These are phyloP conservation scores for Eurystomus gularis DNA, from an alignment of 2,113 vertebrate genomes.

Conservation along the genomic window DNA sequence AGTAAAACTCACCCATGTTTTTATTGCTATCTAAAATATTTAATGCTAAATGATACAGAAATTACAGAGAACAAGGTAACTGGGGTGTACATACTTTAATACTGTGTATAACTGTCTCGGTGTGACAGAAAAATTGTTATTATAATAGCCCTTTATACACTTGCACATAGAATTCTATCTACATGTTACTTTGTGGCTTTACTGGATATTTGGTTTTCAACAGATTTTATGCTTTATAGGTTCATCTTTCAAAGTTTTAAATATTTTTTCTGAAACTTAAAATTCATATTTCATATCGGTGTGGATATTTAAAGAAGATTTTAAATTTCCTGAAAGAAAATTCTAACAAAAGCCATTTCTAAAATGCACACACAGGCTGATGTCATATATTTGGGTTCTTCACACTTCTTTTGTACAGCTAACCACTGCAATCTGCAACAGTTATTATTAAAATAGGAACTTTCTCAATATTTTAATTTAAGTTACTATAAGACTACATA, in stretches of 20 bases:
- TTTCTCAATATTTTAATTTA: neutral
- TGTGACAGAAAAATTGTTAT: neutral
- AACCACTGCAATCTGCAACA: neutral
- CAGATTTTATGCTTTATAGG: neutral
- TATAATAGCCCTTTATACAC: neutral
- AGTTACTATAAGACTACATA: neutral
- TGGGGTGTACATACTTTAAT: neutral
- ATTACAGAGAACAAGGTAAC: neutral
- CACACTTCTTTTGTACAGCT: neutral
- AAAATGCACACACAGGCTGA: neutral
- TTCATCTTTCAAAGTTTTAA: neutral
- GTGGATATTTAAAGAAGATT: neutral
- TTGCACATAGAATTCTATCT: neutral
- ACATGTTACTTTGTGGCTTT: neutral
- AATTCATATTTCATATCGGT: neutral
- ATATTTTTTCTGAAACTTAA: neutral
- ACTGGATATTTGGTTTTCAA: neutral
- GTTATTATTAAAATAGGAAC: neutral
- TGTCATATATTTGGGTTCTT: neutral
- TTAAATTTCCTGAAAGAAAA: neutral
- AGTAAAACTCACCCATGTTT: neutral
- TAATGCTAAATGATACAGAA: neutral
- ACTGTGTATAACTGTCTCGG: neutral
- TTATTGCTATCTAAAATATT: neutral
- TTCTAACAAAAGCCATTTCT: neutral